These are phyloP conservation scores for Loripinus fragilis DNA, from an alignment of 2,888 invertebrate genomes.

Conservation along the genomic window DNA sequence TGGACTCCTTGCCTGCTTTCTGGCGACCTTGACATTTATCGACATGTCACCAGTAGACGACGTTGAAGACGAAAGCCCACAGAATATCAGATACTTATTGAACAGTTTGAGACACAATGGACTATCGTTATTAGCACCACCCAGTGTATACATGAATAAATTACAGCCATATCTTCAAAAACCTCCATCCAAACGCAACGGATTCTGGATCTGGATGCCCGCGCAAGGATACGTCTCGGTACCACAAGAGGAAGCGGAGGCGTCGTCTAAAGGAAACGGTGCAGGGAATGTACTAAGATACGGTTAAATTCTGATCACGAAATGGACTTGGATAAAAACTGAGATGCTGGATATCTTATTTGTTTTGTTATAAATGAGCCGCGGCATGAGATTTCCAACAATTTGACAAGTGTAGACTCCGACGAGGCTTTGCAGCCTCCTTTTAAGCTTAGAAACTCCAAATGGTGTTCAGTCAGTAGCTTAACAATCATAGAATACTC, in stretches of 20 bases:
- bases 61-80: conserved; percentile 45
- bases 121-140: conserved; percentile 61
- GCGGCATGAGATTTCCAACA: too few relatives aligned
- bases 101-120: conserved; percentile 58
- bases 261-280: conserved; percentile 39
- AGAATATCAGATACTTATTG: conserved; percentile 49
- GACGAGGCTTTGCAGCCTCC: too few relatives aligned
- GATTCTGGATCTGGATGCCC: conserved; percentile 82
- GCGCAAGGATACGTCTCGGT: conserved; percentile 81
- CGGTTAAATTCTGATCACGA: conserved; percentile 57
- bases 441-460: too few relatives aligned
- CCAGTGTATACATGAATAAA: conserved; percentile 61
- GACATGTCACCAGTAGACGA: conserved; percentile 45
- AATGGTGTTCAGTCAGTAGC: too few relatives aligned
- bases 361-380: too few relatives aligned
- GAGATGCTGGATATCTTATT: too few relatives aligned
- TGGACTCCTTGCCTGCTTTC: conserved; percentile 43
- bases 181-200: conserved; percentile 60
- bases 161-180: conserved; percentile 54
- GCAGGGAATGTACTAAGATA: conserved; percentile 75
- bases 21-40: conserved; percentile 52
- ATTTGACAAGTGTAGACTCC: too few relatives aligned
- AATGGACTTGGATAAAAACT: too few relatives aligned
- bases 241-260: conserved; percentile 67
- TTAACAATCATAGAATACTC: too few relatives aligned